Conservation (phyloP, 2,797 vertebrate species). For the Gouania willdenowi region DNA sequence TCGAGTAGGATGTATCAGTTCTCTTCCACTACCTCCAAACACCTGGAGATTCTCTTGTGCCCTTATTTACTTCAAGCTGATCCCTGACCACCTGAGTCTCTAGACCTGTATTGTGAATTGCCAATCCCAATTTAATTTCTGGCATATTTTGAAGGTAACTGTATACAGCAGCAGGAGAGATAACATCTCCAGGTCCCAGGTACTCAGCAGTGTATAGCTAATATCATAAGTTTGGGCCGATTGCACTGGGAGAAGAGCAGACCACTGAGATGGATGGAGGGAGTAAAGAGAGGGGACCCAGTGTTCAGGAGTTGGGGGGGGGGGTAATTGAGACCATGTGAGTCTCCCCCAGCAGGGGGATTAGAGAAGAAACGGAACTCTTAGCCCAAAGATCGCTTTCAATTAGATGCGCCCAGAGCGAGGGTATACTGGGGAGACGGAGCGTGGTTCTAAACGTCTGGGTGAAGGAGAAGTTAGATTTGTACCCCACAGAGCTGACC, state of each 20-base stretch:
- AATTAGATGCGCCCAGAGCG: slow-evolving; percentile 98
- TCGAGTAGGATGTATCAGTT: no score
- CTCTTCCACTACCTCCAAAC: slow-evolving; percentile 71
- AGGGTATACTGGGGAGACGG: slow-evolving; percentile 79
- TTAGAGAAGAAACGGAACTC: slow-evolving; percentile 97
- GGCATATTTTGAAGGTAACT: slow-evolving; percentile 94
- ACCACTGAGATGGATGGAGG: slow-evolving; percentile 49
- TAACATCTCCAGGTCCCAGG: slow-evolving; percentile 98
- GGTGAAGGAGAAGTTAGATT: slow-evolving; percentile 33
- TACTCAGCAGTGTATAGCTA: slow-evolving; percentile 94
- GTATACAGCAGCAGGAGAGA: slow-evolving; percentile 84
- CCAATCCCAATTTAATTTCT: slow-evolving; percentile 89
- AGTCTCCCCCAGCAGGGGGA: slow-evolving; percentile 88
- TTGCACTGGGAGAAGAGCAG: slow-evolving; percentile 65
- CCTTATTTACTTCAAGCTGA: slow-evolving; percentile 60
- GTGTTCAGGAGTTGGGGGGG: slow-evolving; percentile 63
- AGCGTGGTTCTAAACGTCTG: slow-evolving; percentile 34
- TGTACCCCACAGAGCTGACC: slow-evolving; percentile 67
- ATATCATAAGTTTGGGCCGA: slow-evolving; percentile 86
- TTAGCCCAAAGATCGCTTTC: slow-evolving; percentile 92
- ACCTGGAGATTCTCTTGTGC: slow-evolving; percentile 63
- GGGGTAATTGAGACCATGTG: slow-evolving; percentile 99
- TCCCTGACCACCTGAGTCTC: slow-evolving; percentile 60
- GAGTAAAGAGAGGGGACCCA: slow-evolving; percentile 81
- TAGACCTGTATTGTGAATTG: slow-evolving; percentile 71